Conservation (phyloP, 1,140 invertebrate genomes). For the Euwallacea similis region DNA sequence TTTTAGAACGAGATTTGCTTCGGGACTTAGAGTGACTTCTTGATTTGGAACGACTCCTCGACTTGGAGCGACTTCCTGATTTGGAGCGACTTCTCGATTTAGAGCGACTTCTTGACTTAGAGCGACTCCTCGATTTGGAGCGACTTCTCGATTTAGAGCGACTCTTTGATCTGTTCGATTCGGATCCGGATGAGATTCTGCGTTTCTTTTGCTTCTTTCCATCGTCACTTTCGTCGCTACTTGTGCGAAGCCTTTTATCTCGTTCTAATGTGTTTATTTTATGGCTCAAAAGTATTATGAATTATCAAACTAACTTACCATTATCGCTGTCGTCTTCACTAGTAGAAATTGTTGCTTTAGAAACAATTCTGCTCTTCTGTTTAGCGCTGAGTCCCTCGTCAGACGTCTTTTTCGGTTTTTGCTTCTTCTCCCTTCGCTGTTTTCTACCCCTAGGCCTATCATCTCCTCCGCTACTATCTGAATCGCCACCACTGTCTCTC, state of each 20-base stretch:
- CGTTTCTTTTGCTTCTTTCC: conserved; percentile 55
- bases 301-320: conserved; percentile 8
- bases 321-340: conserved; percentile 72
- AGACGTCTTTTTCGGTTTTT: conserved; percentile 46
- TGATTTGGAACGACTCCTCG: conserved; percentile 42
- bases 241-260: conserved; percentile 59
- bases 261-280: conserved; percentile 7
- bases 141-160: conserved; percentile 48
- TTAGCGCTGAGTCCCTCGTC: conserved; percentile 75
- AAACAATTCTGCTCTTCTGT: conserved; percentile 85
- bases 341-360: conserved; percentile 94
- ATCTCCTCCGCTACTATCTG: conserved; percentile 67
- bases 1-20: conserved; percentile 50
- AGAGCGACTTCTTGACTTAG: conserved; percentile 45
- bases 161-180: conserved; percentile 44
- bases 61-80: conserved; percentile 45
- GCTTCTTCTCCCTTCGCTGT: conserved; percentile 53
- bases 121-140: conserved; percentile 32
- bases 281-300: not conserved
- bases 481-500: conserved; percentile 41
- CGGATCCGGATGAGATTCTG: conserved; percentile 57
- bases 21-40: conserved; percentile 31
- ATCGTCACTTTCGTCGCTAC: conserved; percentile 62
- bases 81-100: conserved; percentile 48
- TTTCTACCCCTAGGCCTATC: conserved; percentile 61